Evolutionary conservation across 2,888 invertebrate species (phyloP), one percentile per base, ranked within the genome.

Genomic region (Eumerus sabulonum): DNA sequence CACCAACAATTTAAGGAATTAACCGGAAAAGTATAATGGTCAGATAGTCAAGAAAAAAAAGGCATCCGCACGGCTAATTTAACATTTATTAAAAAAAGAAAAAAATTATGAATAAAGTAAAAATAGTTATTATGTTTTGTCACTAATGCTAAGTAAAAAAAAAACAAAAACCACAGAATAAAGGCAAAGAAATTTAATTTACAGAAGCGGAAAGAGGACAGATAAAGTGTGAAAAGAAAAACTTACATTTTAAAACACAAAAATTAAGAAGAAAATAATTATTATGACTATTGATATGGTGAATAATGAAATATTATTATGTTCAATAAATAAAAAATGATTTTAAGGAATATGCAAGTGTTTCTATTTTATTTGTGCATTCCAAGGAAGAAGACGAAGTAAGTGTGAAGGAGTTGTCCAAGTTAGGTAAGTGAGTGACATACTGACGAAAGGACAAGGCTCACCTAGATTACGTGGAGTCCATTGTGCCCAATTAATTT

Each of bases 291-390:
- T 79, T 73, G 74, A 79, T 79, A 79, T 79, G 79, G 79, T 79
- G 79, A 79, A 79, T 79, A 79, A 79, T 77, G 73, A 79, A 81
- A 79, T 72, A 76, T 71, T 76, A 87, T 86, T 87, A 88, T 87
- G 88, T 87, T 87, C 87, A 86, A 86, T 87, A 86, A 87, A 86
- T 70, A 83, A 86, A 83, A 77, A 84, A 84, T 84, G 70, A 83
- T 83, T 83, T 27, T 83, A 82, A 84, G 83, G 82, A 73, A 44
- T 14, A 0, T 0, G 0, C 0, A 9, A 59, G 27, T 45, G 35
- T 19, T 56, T 56, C 35, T 35, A 42, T 35, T 16, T 42, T 19
- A 1, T 56, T 27, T 44, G 13, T 50, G 18, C n/a, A n/a, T n/a
- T n/a, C 7, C 12, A 18, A 19, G 40, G 40, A n/a, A 36, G 40